These are phyloP conservation scores for Synanthedon vespiformis DNA, from an alignment of 2,888 invertebrate genomes.

Conservation along the genomic window DNA sequence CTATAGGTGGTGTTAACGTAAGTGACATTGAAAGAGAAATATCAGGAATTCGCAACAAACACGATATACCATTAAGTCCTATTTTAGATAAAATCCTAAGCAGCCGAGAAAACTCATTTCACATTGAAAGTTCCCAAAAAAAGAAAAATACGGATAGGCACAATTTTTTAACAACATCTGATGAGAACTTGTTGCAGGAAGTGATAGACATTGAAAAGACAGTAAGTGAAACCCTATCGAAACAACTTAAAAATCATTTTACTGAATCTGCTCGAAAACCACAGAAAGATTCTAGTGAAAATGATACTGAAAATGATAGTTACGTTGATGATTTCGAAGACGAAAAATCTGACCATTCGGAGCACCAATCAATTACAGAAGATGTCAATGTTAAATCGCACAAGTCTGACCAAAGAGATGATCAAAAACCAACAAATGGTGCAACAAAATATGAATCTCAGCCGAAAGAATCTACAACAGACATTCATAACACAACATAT, in stretches of 20 bases:
- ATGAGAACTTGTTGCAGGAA: constrained; percentile 58
- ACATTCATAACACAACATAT: constrained; percentile 24
- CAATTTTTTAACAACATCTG: constrained; percentile 48
- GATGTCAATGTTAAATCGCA: not conserved
- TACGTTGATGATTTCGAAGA: constrained; percentile 63
- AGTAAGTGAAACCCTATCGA: constrained; percentile 38
- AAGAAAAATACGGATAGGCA: constrained; percentile 17
- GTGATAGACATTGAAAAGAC: constrained; percentile 50
- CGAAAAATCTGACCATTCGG: constrained; percentile 32
- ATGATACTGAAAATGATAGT: constrained; percentile 30
- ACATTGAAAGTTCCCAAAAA: constrained; percentile 26
- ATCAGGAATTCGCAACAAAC: constrained; percentile 35
- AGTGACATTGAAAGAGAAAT: constrained; percentile 58
- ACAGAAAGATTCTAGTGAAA: constrained; percentile 15
- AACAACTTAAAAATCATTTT: constrained; percentile 17
- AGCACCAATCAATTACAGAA: not conserved
- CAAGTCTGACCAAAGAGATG: not conserved
- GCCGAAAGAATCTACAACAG: constrained; percentile 11
- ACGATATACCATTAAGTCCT: constrained; percentile 41
- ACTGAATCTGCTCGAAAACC: constrained; percentile 12
- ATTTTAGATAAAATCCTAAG: constrained; percentile 50
- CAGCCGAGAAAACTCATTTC: constrained; percentile 46
- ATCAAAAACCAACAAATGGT: constrained; percentile 4
- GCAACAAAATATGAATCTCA: constrained; percentile 4
- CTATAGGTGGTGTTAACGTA: constrained; percentile 51